phyloP scores from a whole-genome alignment of 1,140 invertebrate species.

The Lethrus apterus region DNA sequence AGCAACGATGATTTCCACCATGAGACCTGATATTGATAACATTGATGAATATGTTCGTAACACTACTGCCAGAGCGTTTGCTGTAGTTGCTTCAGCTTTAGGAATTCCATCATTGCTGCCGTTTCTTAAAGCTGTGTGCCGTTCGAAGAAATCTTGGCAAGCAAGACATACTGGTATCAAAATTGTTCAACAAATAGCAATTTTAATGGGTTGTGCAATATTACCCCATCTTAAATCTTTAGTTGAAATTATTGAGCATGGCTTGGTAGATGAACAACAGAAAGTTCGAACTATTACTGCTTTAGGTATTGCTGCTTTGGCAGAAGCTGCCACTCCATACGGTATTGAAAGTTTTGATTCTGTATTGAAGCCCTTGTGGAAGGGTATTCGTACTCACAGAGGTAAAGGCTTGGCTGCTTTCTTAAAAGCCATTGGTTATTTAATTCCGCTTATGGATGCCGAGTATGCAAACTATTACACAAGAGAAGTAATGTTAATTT shows the following conservation, averaged over 20 bases:
- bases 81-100: slow-evolving; percentile 96
- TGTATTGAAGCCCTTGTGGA: slow-evolving; percentile 98
- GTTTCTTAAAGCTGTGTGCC: slow-evolving; percentile 98
- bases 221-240: slow-evolving; percentile 95
- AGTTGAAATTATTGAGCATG: slow-evolving; percentile 99
- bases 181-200: slow-evolving; percentile 99
- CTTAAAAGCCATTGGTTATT: slow-evolving; percentile 97
- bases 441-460: slow-evolving; percentile 99
- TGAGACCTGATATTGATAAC: slow-evolving; percentile 99
- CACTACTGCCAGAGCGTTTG: slow-evolving; percentile 97
- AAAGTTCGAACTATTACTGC: slow-evolving; percentile 97
- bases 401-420: slow-evolving; percentile 99
- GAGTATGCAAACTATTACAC: slow-evolving; percentile 99
- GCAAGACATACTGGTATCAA: slow-evolving; percentile 99
- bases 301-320: slow-evolving; percentile 92
- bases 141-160: slow-evolving; percentile 99
- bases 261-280: slow-evolving; percentile 79
- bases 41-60: slow-evolving; percentile 99
- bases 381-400: slow-evolving; percentile 93
- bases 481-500: slow-evolving; percentile 98
- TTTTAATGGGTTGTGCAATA: slow-evolving; percentile 99
- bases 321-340: slow-evolving; percentile 97
- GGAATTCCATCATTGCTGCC: slow-evolving; percentile 97
- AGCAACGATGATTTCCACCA: slow-evolving; percentile 99
- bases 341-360: slow-evolving; percentile 99